These are phyloP conservation scores for Manis javanica DNA, from an alignment of 2,797 vertebrate genomes.

Conservation along the genomic window DNA sequence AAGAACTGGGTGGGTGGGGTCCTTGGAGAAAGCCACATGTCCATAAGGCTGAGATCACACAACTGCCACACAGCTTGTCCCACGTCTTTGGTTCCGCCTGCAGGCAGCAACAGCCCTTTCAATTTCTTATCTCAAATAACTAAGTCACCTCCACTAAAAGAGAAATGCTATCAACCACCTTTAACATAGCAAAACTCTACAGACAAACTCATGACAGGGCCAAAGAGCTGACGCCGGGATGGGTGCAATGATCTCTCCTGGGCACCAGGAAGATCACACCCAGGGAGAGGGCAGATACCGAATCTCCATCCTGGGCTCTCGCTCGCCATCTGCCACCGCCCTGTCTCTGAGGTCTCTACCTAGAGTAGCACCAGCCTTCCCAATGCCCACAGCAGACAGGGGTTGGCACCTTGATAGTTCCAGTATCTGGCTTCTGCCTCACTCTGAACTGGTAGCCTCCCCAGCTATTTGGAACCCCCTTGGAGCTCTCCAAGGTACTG, in stretches of 20 bases:
- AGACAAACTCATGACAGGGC: not conserved
- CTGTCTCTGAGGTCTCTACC: not conserved
- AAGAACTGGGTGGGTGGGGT: not conserved
- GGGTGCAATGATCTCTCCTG: not conserved
- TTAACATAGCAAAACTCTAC: not conserved
- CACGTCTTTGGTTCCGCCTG: slow-evolving; percentile 18
- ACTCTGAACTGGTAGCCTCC: not conserved
- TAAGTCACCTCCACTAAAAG: not conserved
- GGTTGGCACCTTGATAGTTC: not conserved
- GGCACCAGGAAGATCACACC: not conserved
- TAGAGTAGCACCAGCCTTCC: not conserved
- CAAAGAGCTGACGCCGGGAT: not conserved
- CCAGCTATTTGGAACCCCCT: not conserved
- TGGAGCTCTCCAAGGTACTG: slow-evolving; percentile 83
- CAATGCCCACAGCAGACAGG: not conserved
- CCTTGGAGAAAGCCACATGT: not conserved
- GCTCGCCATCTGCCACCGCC: not conserved
- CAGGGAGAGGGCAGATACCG: not conserved
- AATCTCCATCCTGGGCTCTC: not conserved
- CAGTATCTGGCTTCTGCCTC: not conserved
- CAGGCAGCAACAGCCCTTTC: not conserved
- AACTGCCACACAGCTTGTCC: not conserved
- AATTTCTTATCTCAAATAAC: slow-evolving; percentile 27
- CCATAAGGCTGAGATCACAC: not conserved
- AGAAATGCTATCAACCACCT: not conserved